A percentile compares a stretch with the other conserved stretches of the same genome.
Conservation (phyloP, 2,888 invertebrate genomes). For the Drosophila lacicola region DNA sequence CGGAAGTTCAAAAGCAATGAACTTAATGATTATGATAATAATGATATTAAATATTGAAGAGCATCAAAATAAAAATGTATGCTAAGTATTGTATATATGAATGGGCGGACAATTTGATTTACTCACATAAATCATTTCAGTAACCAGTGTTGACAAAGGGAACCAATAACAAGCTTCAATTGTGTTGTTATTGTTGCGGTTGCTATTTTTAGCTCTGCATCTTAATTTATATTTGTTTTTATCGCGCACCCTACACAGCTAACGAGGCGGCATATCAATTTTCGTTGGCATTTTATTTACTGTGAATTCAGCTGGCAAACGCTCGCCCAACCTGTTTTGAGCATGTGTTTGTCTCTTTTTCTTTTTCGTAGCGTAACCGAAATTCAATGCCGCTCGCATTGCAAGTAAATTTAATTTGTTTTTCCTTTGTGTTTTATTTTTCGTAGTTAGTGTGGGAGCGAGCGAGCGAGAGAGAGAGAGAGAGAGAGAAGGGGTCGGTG, state of each 20-base stretch:
- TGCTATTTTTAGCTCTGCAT: conserved; percentile 55
- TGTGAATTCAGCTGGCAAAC: conserved; percentile 26
- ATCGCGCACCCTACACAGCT: conserved; percentile 28
- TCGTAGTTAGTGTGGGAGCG: neutral
- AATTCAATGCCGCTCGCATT: conserved; percentile 22
- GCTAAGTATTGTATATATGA: neutral
- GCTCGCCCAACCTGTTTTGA: conserved; percentile 22
- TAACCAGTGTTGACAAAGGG: conserved; percentile 12
- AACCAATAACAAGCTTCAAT: conserved; percentile 43
- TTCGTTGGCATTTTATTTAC: conserved; percentile 9
- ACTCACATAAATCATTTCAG: conserved; percentile 18
- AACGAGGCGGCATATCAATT: conserved; percentile 37
- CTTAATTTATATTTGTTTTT: conserved; percentile 40
- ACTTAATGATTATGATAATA: neutral
- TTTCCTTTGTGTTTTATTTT: neutral
- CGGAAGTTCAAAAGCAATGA: neutral
- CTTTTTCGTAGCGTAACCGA: conserved; percentile 11
- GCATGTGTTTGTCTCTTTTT: conserved; percentile 13
- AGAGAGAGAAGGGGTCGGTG: neutral
- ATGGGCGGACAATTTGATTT: neutral
- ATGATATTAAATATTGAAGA: neutral
- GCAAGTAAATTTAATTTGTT: conserved; percentile 4
- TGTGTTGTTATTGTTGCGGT: conserved; percentile 37
- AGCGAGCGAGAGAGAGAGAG: neutral
- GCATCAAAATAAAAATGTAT: neutral